Percentiles rank a stretch among this genome's conserved stretches.
These are phyloP conservation scores for Holothuria scabra DNA, from an alignment of 53 echinoderm and acorn worm species.

Conservation along the genomic window DNA sequence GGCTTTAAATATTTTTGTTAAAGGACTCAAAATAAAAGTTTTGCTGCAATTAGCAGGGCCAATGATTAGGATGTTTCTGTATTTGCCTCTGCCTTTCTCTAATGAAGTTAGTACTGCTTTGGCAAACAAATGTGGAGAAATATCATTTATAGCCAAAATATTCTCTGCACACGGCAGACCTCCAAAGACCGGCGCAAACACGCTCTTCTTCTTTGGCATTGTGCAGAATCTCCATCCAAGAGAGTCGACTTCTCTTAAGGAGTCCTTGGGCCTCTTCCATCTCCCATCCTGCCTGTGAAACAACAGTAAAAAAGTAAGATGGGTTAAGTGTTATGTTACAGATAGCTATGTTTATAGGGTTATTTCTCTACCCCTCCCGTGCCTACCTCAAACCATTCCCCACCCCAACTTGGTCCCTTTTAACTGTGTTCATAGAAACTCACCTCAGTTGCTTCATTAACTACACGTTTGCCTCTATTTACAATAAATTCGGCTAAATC, in stretches of 20 bases:
- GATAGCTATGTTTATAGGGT: neutral
- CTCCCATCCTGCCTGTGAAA: slow-evolving; percentile 50
- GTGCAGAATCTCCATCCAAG: slow-evolving; percentile 24
- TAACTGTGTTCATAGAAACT: slow-evolving; percentile 4
- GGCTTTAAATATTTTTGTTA: slow-evolving; percentile 32
- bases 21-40: slow-evolving; percentile 41
- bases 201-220: slow-evolving; percentile 20
- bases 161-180: slow-evolving; percentile 38
- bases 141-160: neutral
- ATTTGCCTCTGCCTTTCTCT: slow-evolving; percentile 49
- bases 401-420: neutral
- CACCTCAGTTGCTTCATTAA: slow-evolving; percentile 48
- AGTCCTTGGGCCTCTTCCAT: slow-evolving; percentile 28
- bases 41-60: slow-evolving; percentile 60
- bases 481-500: slow-evolving; percentile 57
- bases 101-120: slow-evolving; percentile 28
- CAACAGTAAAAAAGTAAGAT: neutral
- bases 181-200: slow-evolving; percentile 35
- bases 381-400: neutral
- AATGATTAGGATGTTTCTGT: slow-evolving; percentile 36
- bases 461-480: slow-evolving; percentile 49
- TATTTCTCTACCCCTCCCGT: neutral
- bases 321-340: neutral
- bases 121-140: neutral
- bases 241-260: slow-evolving; percentile 7